phyloP scores from a whole-genome alignment of 2,797 vertebrate genomes.

The Agapornis canus region DNA sequence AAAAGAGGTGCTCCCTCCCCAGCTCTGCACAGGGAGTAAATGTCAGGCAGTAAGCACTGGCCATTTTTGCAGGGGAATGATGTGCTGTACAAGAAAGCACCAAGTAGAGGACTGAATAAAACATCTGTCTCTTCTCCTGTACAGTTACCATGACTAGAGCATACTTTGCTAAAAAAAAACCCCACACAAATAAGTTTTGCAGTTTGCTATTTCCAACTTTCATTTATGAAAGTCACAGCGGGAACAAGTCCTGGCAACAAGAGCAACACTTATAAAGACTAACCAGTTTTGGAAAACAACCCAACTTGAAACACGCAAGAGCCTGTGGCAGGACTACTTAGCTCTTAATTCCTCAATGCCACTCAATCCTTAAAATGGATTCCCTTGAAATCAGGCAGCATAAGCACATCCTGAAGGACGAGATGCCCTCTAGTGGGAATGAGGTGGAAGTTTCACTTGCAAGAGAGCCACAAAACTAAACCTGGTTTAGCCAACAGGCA shows the following conservation, averaged over 20 bases:
- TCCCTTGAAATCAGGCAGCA: background rate
- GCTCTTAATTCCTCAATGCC: background rate
- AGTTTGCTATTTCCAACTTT: background rate
- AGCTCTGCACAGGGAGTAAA: background rate
- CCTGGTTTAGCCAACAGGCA: background rate
- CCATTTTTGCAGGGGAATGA: background rate
- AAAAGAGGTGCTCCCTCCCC: background rate
- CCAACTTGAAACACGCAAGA: background rate
- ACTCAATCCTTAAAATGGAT: background rate
- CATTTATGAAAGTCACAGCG: background rate
- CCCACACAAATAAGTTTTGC: background rate
- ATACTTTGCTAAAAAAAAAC: background rate
- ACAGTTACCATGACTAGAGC: background rate
- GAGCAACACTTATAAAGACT: background rate
- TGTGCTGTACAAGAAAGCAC: background rate
- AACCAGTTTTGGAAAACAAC: background rate
- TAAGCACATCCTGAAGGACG: background rate
- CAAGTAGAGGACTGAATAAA: background rate
- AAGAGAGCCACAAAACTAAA: background rate
- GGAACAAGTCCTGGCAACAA: background rate
- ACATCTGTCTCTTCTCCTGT: background rate
- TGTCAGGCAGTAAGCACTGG: background rate
- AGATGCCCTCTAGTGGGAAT: conserved; percentile 50
- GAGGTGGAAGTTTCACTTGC: background rate
- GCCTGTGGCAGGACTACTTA: background rate